A percentile compares a stretch with the other conserved stretches of the same genome.
phyloP scores from a whole-genome alignment of 2,797 vertebrate species.

The Pagetopsis macropterus region DNA sequence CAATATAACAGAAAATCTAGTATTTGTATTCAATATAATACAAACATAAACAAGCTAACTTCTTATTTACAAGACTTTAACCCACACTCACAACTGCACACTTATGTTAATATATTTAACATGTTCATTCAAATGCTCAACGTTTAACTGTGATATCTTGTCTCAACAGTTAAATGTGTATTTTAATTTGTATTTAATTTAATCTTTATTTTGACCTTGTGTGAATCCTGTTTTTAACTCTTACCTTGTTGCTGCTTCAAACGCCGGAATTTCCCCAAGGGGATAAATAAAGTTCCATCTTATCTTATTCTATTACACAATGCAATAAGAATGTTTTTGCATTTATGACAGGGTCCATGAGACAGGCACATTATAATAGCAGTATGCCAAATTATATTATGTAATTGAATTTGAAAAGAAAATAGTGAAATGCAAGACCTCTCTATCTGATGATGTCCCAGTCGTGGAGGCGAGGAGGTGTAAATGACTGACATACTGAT shows the following conservation, averaged over 20 bases:
- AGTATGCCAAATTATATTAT: not conserved
- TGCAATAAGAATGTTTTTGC: not conserved
- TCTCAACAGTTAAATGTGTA: too few relatives aligned
- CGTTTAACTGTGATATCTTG: too few relatives aligned
- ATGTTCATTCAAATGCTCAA: too few relatives aligned
- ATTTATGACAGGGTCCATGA: not conserved
- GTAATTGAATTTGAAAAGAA: not conserved
- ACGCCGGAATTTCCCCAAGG: too few relatives aligned
- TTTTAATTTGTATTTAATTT: too few relatives aligned
- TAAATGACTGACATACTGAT: not conserved
- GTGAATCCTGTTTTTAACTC: too few relatives aligned
- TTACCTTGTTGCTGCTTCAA: too few relatives aligned
- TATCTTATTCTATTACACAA: too few relatives aligned
- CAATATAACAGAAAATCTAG: not conserved
- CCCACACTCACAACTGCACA: too few relatives aligned
- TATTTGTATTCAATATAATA: not conserved
- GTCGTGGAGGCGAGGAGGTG: not conserved
- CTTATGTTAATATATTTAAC: too few relatives aligned
- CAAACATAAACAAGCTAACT: not conserved
- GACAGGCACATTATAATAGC: not conserved
- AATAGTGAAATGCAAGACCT: not conserved
- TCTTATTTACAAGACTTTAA: not conserved
- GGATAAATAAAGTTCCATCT: too few relatives aligned
- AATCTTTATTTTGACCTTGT: too few relatives aligned
- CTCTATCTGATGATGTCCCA: rapidly evolving